Evolutionary conservation across 1,140 invertebrate species (phyloP).

Genomic region (Lasioglossum albipes): DNA sequence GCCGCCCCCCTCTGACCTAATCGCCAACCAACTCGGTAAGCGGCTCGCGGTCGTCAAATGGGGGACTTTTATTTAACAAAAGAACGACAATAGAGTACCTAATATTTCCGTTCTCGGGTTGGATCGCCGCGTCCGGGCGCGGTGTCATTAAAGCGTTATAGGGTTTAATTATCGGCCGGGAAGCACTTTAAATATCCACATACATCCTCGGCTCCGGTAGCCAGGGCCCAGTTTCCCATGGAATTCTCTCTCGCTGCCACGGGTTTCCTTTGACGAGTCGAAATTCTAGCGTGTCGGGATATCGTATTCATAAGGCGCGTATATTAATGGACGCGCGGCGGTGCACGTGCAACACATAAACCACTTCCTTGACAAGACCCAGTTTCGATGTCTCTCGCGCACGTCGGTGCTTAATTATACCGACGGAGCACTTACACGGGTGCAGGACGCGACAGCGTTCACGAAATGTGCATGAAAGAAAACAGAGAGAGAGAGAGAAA

Average conservation of each 20-base stretch:
- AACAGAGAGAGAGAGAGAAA: too few relatives aligned
- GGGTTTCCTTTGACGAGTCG: conserved; percentile 38
- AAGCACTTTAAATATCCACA: conserved; percentile 16
- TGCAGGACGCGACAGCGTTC: background rate
- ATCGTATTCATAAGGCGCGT: conserved; percentile 41
- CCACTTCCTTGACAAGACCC: conserved; percentile 53
- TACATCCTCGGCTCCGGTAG: conserved; percentile 4
- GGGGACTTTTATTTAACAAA: background rate
- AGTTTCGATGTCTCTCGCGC: conserved; percentile 44
- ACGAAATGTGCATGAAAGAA: background rate
- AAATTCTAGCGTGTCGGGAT: conserved; percentile 38
- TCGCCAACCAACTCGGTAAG: too few relatives aligned
- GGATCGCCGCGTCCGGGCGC: background rate
- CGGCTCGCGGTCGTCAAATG: too few relatives aligned
- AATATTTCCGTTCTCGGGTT: background rate
- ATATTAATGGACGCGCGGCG: conserved; percentile 41
- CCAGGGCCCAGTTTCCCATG: conserved; percentile 29
- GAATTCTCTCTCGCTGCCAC: background rate
- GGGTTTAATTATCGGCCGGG: conserved; percentile 17
- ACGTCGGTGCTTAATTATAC: conserved; percentile 46
- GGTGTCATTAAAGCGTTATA: background rate
- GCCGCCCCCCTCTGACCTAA: too few relatives aligned
- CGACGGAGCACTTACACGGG: conserved; percentile 35
- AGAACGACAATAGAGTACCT: background rate
- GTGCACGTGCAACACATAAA: conserved; percentile 50